phyloP scores from a whole-genome alignment of 2,113 vertebrate genomes.

The Donacobius atricapilla region DNA sequence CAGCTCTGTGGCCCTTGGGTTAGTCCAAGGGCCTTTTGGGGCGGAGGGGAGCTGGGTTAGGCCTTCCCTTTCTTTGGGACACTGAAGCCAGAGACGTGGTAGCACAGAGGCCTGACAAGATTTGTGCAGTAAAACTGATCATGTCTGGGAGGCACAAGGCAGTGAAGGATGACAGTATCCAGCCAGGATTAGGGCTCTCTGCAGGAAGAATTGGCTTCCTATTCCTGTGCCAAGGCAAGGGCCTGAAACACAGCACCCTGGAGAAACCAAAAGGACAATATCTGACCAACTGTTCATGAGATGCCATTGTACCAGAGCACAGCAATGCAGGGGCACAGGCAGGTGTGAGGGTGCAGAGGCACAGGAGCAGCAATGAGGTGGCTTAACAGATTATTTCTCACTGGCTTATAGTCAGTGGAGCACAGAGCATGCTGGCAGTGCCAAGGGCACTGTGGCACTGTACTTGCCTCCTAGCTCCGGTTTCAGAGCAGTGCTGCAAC shows the following conservation, averaged over 20 bases:
- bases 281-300: background rate
- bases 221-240: background rate
- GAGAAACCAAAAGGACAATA: background rate
- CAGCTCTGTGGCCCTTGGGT: background rate
- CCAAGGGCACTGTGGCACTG: fast-evolving
- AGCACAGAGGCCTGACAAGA: background rate
- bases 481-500: background rate
- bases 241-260: background rate
- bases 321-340: background rate
- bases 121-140: background rate
- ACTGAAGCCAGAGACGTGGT: background rate
- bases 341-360: background rate
- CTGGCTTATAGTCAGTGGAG: background rate
- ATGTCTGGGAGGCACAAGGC: background rate
- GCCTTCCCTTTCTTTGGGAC: background rate
- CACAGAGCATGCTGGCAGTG: background rate
- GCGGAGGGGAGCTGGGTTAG: background rate
- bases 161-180: background rate
- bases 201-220: background rate
- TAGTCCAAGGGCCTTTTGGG: background rate
- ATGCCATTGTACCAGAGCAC: background rate
- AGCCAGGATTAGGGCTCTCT: background rate
- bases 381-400: background rate
- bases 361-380: background rate
- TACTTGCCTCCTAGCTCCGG: background rate